These are phyloP conservation scores for Samia ricini DNA, from an alignment of 1,140 invertebrate species.

Conservation along the genomic window DNA sequence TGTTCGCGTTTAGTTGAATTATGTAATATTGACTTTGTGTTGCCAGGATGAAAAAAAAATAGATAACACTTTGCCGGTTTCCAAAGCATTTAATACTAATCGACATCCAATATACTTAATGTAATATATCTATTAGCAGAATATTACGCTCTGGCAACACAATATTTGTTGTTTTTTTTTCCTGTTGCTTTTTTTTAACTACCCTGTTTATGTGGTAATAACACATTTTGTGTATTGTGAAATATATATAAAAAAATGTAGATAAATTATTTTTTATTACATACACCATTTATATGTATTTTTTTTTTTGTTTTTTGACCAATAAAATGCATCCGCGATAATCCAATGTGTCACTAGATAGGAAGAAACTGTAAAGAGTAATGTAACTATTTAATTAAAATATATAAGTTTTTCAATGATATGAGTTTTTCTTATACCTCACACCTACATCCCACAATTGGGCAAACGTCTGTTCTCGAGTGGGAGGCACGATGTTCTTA, in stretches of 20 bases:
- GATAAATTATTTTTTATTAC: conserved; percentile 34
- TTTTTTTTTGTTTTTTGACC: conserved; percentile 63
- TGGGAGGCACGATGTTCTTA: too few species aligned
- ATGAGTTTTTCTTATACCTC: conserved; percentile 18
- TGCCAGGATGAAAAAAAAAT: conserved; percentile 14
- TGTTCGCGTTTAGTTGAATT: neutral
- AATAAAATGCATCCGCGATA: conserved; percentile 71
- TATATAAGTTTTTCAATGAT: conserved; percentile 72
- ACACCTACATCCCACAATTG: neutral
- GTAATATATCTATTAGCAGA: neutral
- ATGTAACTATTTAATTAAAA: conserved; percentile 76
- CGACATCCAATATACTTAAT: neutral
- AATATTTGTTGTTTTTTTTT: conserved; percentile 22
- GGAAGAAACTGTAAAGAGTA: conserved; percentile 74
- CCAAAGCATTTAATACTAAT: neutral
- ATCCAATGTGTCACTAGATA: conserved; percentile 67
- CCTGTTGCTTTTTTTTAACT: conserved; percentile 40
- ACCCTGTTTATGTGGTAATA: conserved; percentile 54
- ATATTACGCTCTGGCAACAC: conserved; percentile 35
- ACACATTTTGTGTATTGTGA: conserved; percentile 30
- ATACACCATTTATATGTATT: conserved; percentile 72
- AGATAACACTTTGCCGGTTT: neutral
- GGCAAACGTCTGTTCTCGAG: neutral
- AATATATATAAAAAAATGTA: conserved; percentile 35
- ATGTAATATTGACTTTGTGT: conserved; percentile 19